Percentiles rank a stretch among this genome's conserved stretches.
phyloP scores from a whole-genome alignment of 2,113 vertebrate species.

The Neogobius melanostomus region DNA sequence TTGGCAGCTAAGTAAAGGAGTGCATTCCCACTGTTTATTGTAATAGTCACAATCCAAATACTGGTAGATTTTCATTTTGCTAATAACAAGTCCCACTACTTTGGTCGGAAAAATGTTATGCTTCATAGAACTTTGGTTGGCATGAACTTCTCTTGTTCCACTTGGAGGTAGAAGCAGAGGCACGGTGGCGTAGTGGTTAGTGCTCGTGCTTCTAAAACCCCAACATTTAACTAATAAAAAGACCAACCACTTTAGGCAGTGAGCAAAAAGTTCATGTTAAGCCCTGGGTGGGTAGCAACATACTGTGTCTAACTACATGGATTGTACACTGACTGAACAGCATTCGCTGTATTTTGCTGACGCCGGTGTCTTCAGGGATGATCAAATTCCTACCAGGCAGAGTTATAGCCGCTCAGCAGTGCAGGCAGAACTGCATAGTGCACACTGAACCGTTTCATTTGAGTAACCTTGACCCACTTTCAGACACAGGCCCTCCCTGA shows the following conservation, averaged over 20 bases:
- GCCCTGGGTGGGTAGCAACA: not conserved
- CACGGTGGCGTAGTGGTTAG: no score
- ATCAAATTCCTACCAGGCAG: conserved; percentile 26
- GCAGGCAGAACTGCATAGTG: conserved; percentile 31
- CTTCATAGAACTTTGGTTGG: no score
- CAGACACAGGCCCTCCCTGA: conserved; percentile 33
- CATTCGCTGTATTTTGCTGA: conserved; percentile 40
- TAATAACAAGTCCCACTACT: no score
- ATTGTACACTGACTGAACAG: not conserved
- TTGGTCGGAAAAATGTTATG: no score
- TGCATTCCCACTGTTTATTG: not conserved
- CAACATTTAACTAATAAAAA: no score
- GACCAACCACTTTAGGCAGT: no score
- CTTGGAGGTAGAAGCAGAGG: no score
- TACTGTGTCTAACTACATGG: not conserved
- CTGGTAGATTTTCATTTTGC: no score
- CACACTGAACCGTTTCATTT: conserved; percentile 36
- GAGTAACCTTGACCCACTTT: conserved; percentile 75
- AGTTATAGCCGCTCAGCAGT: conserved; percentile 32
- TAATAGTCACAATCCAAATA: not conserved
- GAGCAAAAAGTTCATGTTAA: no score
- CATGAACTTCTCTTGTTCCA: no score
- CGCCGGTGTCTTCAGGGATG: conserved; percentile 26
- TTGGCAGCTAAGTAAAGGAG: not conserved
- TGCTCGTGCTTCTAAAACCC: no score